Evolutionary conservation across 2,888 invertebrate species (phyloP).

Genomic region (Asteroscopus sphinx): DNA sequence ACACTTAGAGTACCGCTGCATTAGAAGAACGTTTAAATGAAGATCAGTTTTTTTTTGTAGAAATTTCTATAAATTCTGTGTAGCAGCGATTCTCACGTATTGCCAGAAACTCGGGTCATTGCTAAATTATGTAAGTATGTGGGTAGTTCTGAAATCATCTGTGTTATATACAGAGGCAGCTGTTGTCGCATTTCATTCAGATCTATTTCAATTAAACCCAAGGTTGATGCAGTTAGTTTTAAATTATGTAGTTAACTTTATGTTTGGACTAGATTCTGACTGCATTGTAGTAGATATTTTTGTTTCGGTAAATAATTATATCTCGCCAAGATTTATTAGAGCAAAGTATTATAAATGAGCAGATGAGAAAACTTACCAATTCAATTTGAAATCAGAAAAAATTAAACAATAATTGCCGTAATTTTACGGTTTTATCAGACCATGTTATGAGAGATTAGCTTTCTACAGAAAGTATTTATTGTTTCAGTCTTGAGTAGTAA

Average conservation of each 20-base stretch:
- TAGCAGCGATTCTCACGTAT: no score
- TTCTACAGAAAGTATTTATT: neutral
- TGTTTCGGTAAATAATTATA: neutral
- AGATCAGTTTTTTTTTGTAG: neutral
- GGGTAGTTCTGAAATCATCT: constrained; percentile 38
- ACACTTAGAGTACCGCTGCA: no score
- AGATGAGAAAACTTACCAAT: neutral
- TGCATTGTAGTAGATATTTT: constrained; percentile 24
- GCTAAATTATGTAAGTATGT: constrained; percentile 25
- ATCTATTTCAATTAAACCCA: constrained; percentile 63
- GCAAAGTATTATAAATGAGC: neutral
- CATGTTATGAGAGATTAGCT: neutral
- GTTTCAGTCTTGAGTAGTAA: no score
- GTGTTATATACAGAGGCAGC: constrained; percentile 54
- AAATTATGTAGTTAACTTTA: constrained; percentile 40
- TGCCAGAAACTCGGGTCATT: constrained; percentile 26
- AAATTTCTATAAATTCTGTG: constrained; percentile 13
- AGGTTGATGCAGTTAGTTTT: constrained; percentile 59
- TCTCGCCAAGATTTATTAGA: constrained; percentile 11
- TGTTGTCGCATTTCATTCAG: constrained; percentile 56
- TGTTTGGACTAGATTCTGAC: neutral
- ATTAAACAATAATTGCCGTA: neutral
- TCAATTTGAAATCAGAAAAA: neutral
- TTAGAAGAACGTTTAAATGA: no score
- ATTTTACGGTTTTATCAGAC: neutral